Percentiles rank a stretch among this genome's conserved stretches.
phyloP scores from a whole-genome alignment of 1,140 invertebrate species.

The Drosophila sp. region DNA sequence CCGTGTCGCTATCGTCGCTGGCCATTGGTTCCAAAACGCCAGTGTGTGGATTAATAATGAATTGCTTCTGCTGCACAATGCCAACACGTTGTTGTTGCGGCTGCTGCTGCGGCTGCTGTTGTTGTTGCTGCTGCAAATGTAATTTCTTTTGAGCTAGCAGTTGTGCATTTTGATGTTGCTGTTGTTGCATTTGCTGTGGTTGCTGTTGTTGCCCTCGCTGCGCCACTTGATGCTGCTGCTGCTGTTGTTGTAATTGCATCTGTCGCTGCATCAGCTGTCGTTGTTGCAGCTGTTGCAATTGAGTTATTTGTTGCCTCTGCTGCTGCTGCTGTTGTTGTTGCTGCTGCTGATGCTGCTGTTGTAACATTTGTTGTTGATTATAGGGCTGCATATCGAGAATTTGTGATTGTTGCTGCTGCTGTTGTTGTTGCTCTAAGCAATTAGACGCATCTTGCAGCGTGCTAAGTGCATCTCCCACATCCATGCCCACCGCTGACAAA shows the following conservation, averaged over 20 bases:
- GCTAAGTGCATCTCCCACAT: conserved; percentile 71
- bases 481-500: conserved; percentile 76
- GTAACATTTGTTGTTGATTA: conserved; percentile 54
- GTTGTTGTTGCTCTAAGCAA: conserved; percentile 51
- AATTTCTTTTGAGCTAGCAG: conserved; percentile 35
- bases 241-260: conserved; percentile 39
- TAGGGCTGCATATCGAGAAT: conserved; percentile 49
- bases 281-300: conserved; percentile 48
- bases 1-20: conserved; percentile 87
- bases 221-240: conserved; percentile 34
- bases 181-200: conserved; percentile 50
- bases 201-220: conserved; percentile 37
- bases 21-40: conserved; percentile 93
- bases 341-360: conserved; percentile 39
- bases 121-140: conserved; percentile 22
- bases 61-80: conserved; percentile 87
- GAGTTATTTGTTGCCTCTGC: conserved; percentile 43
- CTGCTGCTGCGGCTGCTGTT: conserved; percentile 53
- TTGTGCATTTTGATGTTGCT: conserved; percentile 35
- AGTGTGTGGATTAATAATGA: conserved; percentile 94
- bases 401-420: conserved; percentile 47
- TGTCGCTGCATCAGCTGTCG: conserved; percentile 52
- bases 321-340: conserved; percentile 35
- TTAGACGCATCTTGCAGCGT: conserved; percentile 57
- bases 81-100: conserved; percentile 53